Conservation (phyloP, 2,797 vertebrate genomes). For the Rhodeus uyekii region DNA sequence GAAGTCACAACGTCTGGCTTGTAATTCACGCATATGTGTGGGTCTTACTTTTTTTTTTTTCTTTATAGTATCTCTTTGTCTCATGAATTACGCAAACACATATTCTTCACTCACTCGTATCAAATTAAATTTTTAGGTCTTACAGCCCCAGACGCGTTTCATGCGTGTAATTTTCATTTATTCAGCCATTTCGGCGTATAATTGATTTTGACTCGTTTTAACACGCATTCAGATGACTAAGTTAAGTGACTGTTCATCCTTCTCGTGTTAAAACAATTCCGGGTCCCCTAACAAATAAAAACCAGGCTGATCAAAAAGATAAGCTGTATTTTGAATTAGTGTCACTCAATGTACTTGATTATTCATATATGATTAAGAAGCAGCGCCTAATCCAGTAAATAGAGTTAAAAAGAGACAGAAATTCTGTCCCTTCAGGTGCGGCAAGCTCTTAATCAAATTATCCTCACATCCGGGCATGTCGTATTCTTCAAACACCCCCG, state of each 20-base stretch:
- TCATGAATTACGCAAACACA: slow-evolving; percentile 33
- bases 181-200: slow-evolving; percentile 46
- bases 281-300: slow-evolving; percentile 67
- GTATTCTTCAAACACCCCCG: slow-evolving; percentile 82
- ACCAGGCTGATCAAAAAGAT: slow-evolving; percentile 63
- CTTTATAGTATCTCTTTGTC: slow-evolving; percentile 27
- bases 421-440: slow-evolving; percentile 81
- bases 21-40: slow-evolving; percentile 28
- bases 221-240: slow-evolving; percentile 36
- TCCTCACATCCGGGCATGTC: slow-evolving; percentile 76
- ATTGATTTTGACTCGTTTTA: slow-evolving; percentile 48
- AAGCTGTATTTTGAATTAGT: slow-evolving; percentile 70
- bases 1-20: slow-evolving; percentile 43
- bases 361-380: slow-evolving; percentile 81
- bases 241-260: slow-evolving; percentile 44
- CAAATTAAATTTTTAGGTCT: slow-evolving; percentile 49
- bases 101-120: slow-evolving; percentile 26
- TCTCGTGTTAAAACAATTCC: slow-evolving; percentile 63
- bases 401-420: slow-evolving; percentile 64
- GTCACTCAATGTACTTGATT: slow-evolving; percentile 75
- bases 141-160: slow-evolving; percentile 44
- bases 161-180: slow-evolving; percentile 47
- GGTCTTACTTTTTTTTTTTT: slow-evolving; percentile 19
- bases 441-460: slow-evolving; percentile 82
- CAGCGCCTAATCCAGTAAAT: slow-evolving; percentile 76